phyloP scores from a whole-genome alignment of 2,113 vertebrate species.

The Aldabrachelys gigantea region DNA sequence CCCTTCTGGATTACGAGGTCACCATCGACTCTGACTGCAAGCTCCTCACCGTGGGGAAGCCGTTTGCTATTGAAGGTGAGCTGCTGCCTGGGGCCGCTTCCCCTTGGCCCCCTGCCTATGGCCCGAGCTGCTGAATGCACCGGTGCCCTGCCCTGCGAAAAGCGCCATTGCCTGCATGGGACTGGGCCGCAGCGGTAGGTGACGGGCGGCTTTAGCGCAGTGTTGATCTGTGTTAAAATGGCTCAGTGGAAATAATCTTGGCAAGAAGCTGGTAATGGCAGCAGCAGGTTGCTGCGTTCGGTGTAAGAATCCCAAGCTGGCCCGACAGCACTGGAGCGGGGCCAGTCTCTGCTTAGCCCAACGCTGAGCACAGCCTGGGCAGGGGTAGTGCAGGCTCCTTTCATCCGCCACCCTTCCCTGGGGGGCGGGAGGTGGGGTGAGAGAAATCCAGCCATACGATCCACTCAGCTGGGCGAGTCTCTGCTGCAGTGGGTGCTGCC shows the following conservation, averaged over 20 bases:
- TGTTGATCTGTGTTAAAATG: not conserved
- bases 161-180: too few relatives aligned
- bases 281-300: too few relatives aligned
- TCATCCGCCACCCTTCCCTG: too few relatives aligned
- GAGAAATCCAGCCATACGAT: too few relatives aligned
- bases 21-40: slow-evolving; percentile 91
- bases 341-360: too few relatives aligned
- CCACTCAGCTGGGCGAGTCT: too few relatives aligned
- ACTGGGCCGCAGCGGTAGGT: not conserved
- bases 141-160: accelerated
- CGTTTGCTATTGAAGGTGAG: slow-evolving; percentile 90
- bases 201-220: too few relatives aligned
- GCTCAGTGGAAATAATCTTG: not conserved
- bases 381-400: too few relatives aligned
- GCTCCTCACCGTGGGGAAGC: slow-evolving; percentile 89
- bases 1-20: slow-evolving; percentile 89
- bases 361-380: too few relatives aligned
- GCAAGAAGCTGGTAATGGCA: not conserved
- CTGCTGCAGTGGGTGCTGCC: too few relatives aligned
- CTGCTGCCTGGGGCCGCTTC: not conserved
- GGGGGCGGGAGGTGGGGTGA: too few relatives aligned
- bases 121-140: accelerated
- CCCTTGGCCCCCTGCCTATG: not conserved
- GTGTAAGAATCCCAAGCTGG: not conserved
- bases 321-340: too few relatives aligned